Conservation (phyloP, 2,888 invertebrate genomes). For the Gymnoscelis rufifasciata region DNA sequence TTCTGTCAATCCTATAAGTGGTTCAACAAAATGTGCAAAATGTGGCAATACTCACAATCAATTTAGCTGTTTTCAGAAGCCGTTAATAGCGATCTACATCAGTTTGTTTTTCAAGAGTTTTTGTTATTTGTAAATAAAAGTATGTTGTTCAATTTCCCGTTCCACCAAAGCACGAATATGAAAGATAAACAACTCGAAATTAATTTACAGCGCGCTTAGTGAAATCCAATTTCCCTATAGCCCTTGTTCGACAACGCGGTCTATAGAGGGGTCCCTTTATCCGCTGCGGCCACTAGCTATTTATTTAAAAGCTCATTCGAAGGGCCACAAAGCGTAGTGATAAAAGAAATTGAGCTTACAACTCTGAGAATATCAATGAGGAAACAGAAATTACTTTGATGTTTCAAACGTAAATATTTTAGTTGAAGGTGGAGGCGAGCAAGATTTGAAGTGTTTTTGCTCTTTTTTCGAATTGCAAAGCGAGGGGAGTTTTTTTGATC, state of each 20-base stretch:
- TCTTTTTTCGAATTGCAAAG: neutral
- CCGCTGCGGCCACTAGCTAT: conserved; percentile 38
- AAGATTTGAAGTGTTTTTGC: conserved; percentile 8
- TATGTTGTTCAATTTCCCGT: neutral
- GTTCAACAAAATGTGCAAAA: too few species aligned
- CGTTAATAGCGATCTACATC: too few species aligned
- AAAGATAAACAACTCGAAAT: neutral
- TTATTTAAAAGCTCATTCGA: conserved; percentile 48
- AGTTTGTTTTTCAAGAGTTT: too few species aligned
- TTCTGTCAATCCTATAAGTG: too few species aligned
- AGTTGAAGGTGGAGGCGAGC: conserved; percentile 17
- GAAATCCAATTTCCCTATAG: conserved; percentile 5
- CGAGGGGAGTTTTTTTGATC: conserved; percentile 1
- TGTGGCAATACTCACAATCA: too few species aligned
- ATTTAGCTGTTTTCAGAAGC: too few species aligned
- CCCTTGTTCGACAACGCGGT: conserved; percentile 29
- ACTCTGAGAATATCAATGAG: conserved; percentile 37
- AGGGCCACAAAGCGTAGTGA: conserved; percentile 37
- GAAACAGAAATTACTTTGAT: conserved; percentile 35
- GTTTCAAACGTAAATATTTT: conserved; percentile 34
- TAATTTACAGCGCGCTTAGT: neutral
- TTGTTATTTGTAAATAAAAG: neutral
- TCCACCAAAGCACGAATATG: neutral
- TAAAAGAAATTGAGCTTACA: conserved; percentile 39
- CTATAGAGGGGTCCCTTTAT: conserved; percentile 37